These are phyloP conservation scores for Epiblema foenella DNA, from an alignment of 2,888 invertebrate species.

Conservation along the genomic window DNA sequence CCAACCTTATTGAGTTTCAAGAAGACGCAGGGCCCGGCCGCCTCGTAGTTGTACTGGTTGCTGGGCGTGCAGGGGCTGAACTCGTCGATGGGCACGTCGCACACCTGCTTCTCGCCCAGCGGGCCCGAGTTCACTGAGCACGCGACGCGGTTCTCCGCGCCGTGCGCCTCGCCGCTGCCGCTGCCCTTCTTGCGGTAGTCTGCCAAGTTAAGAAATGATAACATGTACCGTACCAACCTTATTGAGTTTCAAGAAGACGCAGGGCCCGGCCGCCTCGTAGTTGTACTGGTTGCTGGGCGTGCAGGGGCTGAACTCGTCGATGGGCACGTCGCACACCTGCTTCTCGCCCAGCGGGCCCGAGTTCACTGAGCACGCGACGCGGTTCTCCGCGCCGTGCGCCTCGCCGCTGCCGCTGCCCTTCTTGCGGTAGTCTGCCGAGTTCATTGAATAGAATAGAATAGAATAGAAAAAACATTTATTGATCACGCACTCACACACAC, in stretches of 20 bases:
- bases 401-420: conserved; percentile 77
- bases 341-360: conserved; percentile 85
- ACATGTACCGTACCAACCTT: conserved; percentile 90
- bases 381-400: conserved; percentile 83
- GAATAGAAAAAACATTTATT: too few species aligned
- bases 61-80: conserved; percentile 91
- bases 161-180: conserved; percentile 69
- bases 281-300: conserved; percentile 92
- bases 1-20: conserved; percentile 97
- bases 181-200: conserved; percentile 82
- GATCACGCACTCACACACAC: too few species aligned
- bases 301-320: conserved; percentile 90
- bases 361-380: conserved; percentile 87
- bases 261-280: conserved; percentile 94
- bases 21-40: conserved; percentile 96
- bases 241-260: conserved; percentile 98
- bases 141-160: conserved; percentile 86
- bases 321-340: conserved; percentile 93
- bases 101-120: conserved; percentile 89
- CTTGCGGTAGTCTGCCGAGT: conserved; percentile 75
- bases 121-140: conserved; percentile 87
- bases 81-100: conserved; percentile 89
- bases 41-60: conserved; percentile 93
- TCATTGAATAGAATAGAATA: too few species aligned
- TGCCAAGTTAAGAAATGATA: too few species aligned